phyloP scores from a whole-genome alignment of 2,888 invertebrate species.

The Amphipyra tragopoginis region DNA sequence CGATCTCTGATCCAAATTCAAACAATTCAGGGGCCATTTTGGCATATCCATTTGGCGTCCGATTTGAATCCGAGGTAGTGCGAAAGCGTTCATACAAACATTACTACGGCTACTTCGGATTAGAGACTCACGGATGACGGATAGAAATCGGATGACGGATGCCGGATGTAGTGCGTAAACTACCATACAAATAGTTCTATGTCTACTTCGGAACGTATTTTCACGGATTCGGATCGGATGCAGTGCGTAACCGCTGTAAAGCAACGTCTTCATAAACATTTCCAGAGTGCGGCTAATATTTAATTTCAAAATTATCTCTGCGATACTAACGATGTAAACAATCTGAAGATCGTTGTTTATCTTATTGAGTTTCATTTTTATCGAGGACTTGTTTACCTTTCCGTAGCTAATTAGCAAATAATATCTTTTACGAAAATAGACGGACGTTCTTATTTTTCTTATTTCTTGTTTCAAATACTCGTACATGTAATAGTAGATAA shows the following conservation, averaged over 20 bases:
- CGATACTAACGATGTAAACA: conserved; percentile 34
- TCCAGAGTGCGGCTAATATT: conserved; percentile 12
- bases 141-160: too few species aligned
- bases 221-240: too few species aligned
- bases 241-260: conserved; percentile 10
- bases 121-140: too few species aligned
- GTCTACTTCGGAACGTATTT: too few species aligned
- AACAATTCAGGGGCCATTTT: too few species aligned
- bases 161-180: too few species aligned
- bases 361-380: conserved; percentile 31
- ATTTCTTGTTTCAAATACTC: conserved; percentile 15
- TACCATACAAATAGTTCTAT: too few species aligned
- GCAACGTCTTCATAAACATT: conserved; percentile 8
- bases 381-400: conserved; percentile 30
- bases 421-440: conserved; percentile 23
- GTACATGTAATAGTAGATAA: conserved; percentile 5
- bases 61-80: too few species aligned
- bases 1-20: too few species aligned
- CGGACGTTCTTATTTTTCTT: background rate
- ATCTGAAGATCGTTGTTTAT: conserved; percentile 36
- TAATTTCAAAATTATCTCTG: conserved; percentile 30
- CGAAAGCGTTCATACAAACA: too few species aligned
- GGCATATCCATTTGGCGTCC: too few species aligned
- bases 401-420: conserved; percentile 41
- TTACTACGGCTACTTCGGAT: too few species aligned